These are phyloP conservation scores for Catharus ustulatus DNA, from an alignment of 2,797 vertebrate genomes.

Conservation along the genomic window DNA sequence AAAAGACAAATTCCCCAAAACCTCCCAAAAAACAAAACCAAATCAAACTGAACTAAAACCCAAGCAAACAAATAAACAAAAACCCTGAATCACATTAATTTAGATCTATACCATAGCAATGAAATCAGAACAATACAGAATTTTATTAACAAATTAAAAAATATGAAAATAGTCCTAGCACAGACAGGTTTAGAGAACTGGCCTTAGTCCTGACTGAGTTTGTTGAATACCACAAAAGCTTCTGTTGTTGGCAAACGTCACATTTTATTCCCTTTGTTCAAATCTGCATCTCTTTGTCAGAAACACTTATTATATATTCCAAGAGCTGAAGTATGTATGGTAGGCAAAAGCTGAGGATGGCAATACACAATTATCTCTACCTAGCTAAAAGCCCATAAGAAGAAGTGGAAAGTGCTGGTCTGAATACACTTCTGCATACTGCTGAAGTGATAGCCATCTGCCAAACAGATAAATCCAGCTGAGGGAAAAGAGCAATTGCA, in stretches of 20 bases:
- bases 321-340: neutral
- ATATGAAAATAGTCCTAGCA: accelerated
- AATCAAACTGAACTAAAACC: neutral
- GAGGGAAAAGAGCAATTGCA: neutral
- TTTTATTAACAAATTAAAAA: neutral
- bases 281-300: neutral
- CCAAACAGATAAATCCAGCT: neutral
- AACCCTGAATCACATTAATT: neutral
- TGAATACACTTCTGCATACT: accelerated
- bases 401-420: neutral
- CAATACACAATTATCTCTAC: neutral
- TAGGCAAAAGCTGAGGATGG: neutral
- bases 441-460: neutral
- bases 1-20: neutral
- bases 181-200: neutral
- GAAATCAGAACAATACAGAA: neutral
- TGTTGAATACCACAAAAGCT: neutral
- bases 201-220: neutral
- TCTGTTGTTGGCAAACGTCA: neutral
- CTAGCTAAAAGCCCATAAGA: neutral
- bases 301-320: neutral
- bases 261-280: neutral
- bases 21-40: neutral
- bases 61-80: neutral
- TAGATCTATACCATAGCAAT: neutral